phyloP scores from a whole-genome alignment of 2,797 vertebrate species.

The Meda fulgida region DNA sequence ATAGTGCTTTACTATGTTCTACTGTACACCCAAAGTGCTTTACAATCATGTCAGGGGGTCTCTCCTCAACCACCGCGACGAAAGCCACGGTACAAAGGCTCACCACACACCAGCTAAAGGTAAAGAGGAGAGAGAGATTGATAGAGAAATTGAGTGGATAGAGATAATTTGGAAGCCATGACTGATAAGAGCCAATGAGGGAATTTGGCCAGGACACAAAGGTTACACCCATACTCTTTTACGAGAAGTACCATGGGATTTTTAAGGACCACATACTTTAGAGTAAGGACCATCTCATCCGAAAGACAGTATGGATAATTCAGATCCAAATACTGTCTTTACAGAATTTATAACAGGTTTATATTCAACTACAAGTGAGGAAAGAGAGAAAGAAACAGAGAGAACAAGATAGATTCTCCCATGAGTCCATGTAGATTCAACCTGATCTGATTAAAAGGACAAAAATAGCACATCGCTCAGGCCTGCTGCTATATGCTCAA shows the following conservation, averaged over 20 bases:
- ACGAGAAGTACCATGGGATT: background rate
- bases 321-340: background rate
- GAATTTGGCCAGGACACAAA: background rate
- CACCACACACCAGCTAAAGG: background rate
- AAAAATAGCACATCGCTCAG: conserved; percentile 39
- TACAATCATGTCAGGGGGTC: background rate
- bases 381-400: background rate
- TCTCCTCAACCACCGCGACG: background rate
- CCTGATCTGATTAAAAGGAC: conserved; percentile 31
- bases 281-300: background rate
- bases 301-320: background rate
- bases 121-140: background rate
- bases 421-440: conserved; percentile 30
- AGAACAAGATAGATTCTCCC: conserved; percentile 10
- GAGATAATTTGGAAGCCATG: background rate
- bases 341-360: background rate
- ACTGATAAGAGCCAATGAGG: background rate
- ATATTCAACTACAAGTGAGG: background rate
- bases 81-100: too few relatives aligned
- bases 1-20: background rate
- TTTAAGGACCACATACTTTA: background rate
- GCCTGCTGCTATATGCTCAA: background rate
- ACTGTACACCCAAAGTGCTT: background rate
- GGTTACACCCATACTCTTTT: background rate
- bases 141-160: background rate